phyloP scores from a whole-genome alignment of 2,113 vertebrate genomes.

The Microcebus lehilahytsara region DNA sequence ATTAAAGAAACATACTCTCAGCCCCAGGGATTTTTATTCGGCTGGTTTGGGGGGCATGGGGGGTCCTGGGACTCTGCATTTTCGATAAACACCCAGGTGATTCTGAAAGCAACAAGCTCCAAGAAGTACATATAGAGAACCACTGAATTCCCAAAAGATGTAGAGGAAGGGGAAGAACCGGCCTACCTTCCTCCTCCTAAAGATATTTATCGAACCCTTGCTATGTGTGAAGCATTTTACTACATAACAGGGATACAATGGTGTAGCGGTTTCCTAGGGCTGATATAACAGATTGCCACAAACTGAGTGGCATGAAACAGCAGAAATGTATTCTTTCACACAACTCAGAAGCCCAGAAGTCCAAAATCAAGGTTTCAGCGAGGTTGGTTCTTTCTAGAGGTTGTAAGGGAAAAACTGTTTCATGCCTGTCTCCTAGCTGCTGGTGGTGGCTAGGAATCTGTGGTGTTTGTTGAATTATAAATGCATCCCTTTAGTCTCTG shows the following conservation, averaged over 20 bases:
- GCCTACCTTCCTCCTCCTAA: background rate
- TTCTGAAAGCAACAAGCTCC: background rate
- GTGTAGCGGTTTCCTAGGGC: background rate
- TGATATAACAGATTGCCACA: background rate
- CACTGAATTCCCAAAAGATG: background rate
- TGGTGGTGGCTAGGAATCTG: background rate
- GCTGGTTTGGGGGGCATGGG: background rate
- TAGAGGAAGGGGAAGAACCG: background rate
- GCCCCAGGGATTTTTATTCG: background rate
- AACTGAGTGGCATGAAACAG: background rate
- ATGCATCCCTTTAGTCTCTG: background rate
- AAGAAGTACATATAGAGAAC: background rate
- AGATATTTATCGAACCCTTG: background rate
- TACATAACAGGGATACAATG: background rate
- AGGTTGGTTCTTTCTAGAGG: background rate
- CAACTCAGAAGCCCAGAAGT: background rate
- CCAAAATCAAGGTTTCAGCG: background rate
- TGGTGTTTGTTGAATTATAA: background rate
- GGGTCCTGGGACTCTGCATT: background rate
- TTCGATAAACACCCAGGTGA: background rate
- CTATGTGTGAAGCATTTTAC: background rate
- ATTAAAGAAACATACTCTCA: background rate
- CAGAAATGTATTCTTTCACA: background rate
- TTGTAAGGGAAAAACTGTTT: background rate
- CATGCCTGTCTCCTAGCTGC: background rate